phyloP scores from a whole-genome alignment of 2,113 vertebrate genomes.

The Perca flavescens region DNA sequence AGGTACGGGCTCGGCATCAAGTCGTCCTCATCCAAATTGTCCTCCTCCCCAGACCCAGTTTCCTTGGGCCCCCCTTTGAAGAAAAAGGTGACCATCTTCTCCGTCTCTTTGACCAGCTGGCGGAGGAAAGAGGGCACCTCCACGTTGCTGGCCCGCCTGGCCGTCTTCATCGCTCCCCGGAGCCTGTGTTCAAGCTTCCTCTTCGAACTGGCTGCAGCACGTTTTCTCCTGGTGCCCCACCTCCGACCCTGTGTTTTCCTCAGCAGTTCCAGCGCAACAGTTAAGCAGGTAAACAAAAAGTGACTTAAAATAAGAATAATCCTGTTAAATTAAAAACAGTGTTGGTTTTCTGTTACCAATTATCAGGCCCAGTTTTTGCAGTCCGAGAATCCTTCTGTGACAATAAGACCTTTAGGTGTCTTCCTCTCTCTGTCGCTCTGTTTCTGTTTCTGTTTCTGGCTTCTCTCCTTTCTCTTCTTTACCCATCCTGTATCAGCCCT shows the following conservation, averaged over 20 bases:
- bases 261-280: conserved; percentile 75
- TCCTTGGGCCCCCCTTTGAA: conserved; percentile 81
- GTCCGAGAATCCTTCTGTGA: conserved; percentile 3
- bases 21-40: conserved; percentile 70
- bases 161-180: conserved; percentile 76
- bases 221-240: conserved; percentile 63
- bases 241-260: conserved; percentile 63
- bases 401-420: neutral
- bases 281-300: conserved; percentile 42
- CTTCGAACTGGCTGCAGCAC: conserved; percentile 51
- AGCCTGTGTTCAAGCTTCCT: conserved; percentile 70
- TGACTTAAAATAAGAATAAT: neutral
- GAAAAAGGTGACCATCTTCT: conserved; percentile 85
- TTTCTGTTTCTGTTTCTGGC: neutral
- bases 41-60: conserved; percentile 53
- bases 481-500: conserved; percentile 10
- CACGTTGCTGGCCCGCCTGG: conserved; percentile 79
- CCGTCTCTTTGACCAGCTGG: conserved; percentile 83
- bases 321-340: conserved; percentile 2
- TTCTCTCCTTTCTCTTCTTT: conserved; percentile 42
- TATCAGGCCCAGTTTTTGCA: neutral
- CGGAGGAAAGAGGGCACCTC: conserved; percentile 85
- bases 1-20: conserved; percentile 74
- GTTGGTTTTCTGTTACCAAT: conserved; percentile 14
- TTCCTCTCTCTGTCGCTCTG: conserved; percentile 5